Evolutionary conservation across 2,797 vertebrate genomes (phyloP), one percentile per base, ranked within the genome.

Genomic region (Salarias fasciatus): DNA sequence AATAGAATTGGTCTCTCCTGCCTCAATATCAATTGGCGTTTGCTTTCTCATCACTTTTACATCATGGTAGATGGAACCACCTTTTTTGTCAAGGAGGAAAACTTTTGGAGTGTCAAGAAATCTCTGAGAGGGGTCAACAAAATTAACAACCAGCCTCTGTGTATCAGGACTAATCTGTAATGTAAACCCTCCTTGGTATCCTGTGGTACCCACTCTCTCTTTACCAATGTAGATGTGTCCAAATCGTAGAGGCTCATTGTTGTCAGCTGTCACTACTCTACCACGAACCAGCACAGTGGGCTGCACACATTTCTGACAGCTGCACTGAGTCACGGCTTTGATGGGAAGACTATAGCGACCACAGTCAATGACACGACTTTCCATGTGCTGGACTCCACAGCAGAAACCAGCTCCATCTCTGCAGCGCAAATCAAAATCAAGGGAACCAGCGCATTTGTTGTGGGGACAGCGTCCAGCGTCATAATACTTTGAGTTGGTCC

Each of bases 171-270:
- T 89, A 47, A 96, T 94, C 74, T 98, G 94, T 4, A 99, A 84
- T 11, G 95, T 96, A 87, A 99, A 99, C 18, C 95, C 94, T 3
- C 97, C 97, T 76, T 95, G 93, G 89, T 95, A 97, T 38, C 97
- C 95, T 0, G 96, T 98, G 69, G 95, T 96, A 38, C 97, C 96
- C 0, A 94, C 89, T 51, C 95, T 91, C 61, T 93, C 93, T 33
- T 88, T 92, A 0, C 95, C 95, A 33, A 97, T 89, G 50, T 94
- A 94, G 77, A 99, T 95, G 68, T 95, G 91, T 11, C 96, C 96
- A 18, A 98, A 98, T 54, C 95, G 92, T 70, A 99, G 81, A 5
- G 97, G 96, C 65, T 97, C 95, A 0, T 88, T 61, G 0, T 94
- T 92, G 81, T 98, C 96, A 0, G 93, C 93, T 0, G 95, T 89